Percentiles rank a stretch among this genome's conserved stretches.
phyloP scores from a whole-genome alignment of 30 jellyfish, hydroid and myxozoan genomes.

The Aurelia sp. region DNA sequence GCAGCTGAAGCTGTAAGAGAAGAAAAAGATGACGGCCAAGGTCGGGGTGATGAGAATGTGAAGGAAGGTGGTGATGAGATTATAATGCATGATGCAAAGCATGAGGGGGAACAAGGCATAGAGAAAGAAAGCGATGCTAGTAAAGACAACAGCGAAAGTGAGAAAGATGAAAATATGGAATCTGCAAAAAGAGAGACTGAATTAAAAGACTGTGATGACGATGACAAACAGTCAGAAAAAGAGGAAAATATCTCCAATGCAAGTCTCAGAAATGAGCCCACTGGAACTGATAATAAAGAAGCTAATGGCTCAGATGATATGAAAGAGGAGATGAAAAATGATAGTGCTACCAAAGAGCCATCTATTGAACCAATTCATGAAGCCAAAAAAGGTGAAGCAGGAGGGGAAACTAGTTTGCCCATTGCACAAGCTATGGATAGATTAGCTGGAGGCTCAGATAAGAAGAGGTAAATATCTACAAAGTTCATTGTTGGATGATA shows the following conservation, averaged over 20 bases:
- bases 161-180: too few relatives aligned
- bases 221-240: not conserved
- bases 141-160: too few relatives aligned
- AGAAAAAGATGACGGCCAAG: too few relatives aligned
- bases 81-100: too few relatives aligned
- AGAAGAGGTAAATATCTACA: too few relatives aligned
- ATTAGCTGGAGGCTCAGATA: conserved; percentile 24
- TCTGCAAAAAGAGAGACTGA: not conserved
- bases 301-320: not conserved
- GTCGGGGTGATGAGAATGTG: not conserved
- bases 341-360: not conserved
- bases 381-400: not conserved
- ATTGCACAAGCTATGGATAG: conserved; percentile 69
- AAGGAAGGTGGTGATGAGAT: not conserved
- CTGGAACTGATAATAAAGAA: not conserved
- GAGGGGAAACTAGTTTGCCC: conserved; percentile 11
- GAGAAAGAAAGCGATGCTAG: too few relatives aligned
- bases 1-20: too few relatives aligned
- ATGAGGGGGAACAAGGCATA: too few relatives aligned
- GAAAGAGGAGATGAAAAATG: too few relatives aligned
- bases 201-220: not conserved
- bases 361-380: conserved; percentile 27
- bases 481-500: too few relatives aligned
- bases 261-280: too few relatives aligned
- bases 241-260: not conserved